These are phyloP conservation scores for Fopius arisanus DNA, from an alignment of 1,140 invertebrate genomes.

Conservation along the genomic window DNA sequence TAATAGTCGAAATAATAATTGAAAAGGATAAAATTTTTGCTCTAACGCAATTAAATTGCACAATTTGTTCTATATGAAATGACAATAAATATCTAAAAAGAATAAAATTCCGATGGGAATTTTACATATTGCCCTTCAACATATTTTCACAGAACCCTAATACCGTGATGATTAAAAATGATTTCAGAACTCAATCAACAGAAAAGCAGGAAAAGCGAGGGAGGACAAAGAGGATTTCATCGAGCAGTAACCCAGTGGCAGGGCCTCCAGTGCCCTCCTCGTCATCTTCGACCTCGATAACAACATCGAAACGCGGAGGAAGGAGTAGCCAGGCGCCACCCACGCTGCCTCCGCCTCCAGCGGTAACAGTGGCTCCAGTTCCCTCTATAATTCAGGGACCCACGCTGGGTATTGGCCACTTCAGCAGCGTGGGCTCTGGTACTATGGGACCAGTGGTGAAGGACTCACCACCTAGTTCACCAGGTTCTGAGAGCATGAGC, in stretches of 20 bases:
- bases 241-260: conserved; percentile 46
- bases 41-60: no score
- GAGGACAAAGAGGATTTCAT: conserved; percentile 56
- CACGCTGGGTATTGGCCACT: conserved; percentile 49
- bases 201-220: conserved; percentile 60
- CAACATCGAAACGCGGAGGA: conserved; percentile 50
- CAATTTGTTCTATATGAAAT: no score
- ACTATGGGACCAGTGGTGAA: conserved; percentile 63
- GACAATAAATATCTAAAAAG: no score
- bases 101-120: no score
- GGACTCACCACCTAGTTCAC: conserved; percentile 74
- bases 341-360: not conserved
- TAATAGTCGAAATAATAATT: no score
- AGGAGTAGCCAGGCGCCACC: conserved; percentile 37
- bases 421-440: conserved; percentile 53
- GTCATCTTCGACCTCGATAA: conserved; percentile 45
- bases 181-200: conserved; percentile 59
- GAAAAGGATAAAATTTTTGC: no score
- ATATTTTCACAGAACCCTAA: no score
- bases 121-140: no score
- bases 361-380: conserved; percentile 48
- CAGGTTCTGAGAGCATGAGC: conserved; percentile 68
- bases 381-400: conserved; percentile 55
- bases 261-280: conserved; percentile 34
- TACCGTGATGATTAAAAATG: conserved; percentile 17